These are phyloP conservation scores for Amaurobius ferox DNA, from an alignment of 2,888 invertebrate species.

Conservation along the genomic window DNA sequence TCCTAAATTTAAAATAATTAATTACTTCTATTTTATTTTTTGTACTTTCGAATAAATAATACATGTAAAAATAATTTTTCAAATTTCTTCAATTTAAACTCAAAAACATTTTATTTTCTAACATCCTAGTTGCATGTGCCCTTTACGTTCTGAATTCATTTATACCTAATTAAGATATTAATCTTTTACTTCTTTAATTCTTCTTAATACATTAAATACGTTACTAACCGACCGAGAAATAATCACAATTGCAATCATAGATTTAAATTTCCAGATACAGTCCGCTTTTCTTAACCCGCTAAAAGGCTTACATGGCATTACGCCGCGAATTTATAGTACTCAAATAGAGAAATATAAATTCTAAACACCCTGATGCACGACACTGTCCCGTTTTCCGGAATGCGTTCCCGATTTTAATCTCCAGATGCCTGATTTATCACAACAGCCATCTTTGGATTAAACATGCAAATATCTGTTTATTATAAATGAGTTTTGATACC, in stretches of 20 bases:
- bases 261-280: neutral
- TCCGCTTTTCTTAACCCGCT: neutral
- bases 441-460: neutral
- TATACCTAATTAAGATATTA: no score
- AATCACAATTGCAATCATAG: neutral
- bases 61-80: no score
- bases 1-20: no score
- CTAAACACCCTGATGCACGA: constrained; percentile 37
- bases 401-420: constrained; percentile 56
- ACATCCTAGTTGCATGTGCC: constrained; percentile 25
- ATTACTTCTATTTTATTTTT: no score
- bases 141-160: neutral
- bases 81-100: no score
- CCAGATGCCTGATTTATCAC: constrained; percentile 61
- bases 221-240: neutral
- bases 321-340: constrained; percentile 15
- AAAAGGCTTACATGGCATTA: neutral
- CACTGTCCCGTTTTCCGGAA: constrained; percentile 60
- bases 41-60: no score
- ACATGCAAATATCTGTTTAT: neutral
- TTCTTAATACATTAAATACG: no score
- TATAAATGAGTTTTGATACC: constrained; percentile 6
- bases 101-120: no score
- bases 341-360: constrained; percentile 9
- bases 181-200: no score